phyloP scores from a whole-genome alignment of 2,888 invertebrate genomes.

The Pharmacophagus antenor region DNA sequence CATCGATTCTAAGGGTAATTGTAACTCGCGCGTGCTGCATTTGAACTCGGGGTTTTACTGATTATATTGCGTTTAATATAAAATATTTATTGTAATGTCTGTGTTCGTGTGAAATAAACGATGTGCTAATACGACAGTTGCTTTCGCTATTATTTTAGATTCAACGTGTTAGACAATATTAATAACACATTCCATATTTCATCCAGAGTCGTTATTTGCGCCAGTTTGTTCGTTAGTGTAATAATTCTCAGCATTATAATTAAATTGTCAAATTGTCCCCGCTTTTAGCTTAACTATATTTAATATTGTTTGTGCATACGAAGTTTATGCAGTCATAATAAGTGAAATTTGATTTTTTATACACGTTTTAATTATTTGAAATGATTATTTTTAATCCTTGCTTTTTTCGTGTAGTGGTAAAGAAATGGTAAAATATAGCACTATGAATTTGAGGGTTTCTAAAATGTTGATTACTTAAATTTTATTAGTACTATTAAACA shows the following conservation, averaged over 20 bases:
- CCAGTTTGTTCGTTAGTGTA: conserved; percentile 9
- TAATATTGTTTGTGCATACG: too few species aligned
- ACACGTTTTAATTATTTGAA: not conserved
- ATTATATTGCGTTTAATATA: conserved; percentile 1
- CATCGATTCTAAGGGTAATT: not conserved
- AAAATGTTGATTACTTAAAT: too few species aligned
- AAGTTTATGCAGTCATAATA: not conserved
- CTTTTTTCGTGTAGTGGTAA: too few species aligned
- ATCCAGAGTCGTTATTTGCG: conserved; percentile 6
- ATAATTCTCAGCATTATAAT: not conserved
- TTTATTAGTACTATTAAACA: too few species aligned
- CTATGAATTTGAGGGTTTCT: too few species aligned
- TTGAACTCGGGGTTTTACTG: not conserved
- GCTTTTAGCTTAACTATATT: not conserved
- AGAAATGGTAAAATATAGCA: too few species aligned
- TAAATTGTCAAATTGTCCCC: not conserved
- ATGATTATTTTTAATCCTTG: too few species aligned
- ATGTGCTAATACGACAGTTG: not conserved
- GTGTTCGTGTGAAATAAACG: not conserved
- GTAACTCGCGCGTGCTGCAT: not conserved
- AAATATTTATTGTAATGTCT: not conserved
- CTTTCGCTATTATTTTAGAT: conserved; percentile 12
- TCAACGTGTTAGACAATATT: conserved; percentile 9
- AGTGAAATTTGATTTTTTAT: not conserved
- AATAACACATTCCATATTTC: conserved; percentile 4